Evolutionary conservation across 2,797 vertebrate species (phyloP), one percentile per base, ranked within the genome.

Genomic region (Peromyscus attwateri): DNA sequence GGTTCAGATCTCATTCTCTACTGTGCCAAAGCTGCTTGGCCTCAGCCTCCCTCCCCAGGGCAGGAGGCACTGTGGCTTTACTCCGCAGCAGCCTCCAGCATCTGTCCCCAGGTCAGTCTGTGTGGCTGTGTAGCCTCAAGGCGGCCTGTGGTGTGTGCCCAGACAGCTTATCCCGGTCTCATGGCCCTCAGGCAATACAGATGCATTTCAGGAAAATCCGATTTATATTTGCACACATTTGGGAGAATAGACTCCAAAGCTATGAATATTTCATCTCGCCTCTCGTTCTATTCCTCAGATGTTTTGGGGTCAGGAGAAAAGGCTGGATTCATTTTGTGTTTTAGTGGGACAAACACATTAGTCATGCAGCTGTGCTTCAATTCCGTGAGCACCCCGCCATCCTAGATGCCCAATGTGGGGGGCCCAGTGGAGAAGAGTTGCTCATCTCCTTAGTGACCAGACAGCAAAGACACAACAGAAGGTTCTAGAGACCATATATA

Each of bases 271-370:
- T 95, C 82, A 29, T 73, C n/a, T 57, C 16, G 4, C 31, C 25
- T 73, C 64, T 77, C 25, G 12, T 73, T 89, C 4, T 25, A 4
- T 57, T 95, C n/a, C 60, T 27, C 87, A 87, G 66, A 83, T 84
- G 37, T 93, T 88, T 91, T 70, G 71, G 92, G 90, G 92, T 95
- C 91, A 88, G 90, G 62, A 95, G 84, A 71, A 94, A 64, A 2
- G n/a, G 43, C 92, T 68, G 90, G 71, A 93, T 89, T 84, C 89
- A 90, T 73, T 93, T 79, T 92, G 71, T 77, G 90, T 90, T 89
- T 95, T 64, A 71, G n/a, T 52, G 81, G 49, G 82, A 93, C 57
- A 21, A 70, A 89, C 75, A 88, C 75, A 80, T 4, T 55, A 62
- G 23, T 0, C 19, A 25, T 49, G 11, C n/a, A 34, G 13, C 6